A percentile compares a stretch with the other conserved stretches of the same genome.
phyloP scores from a whole-genome alignment of 1,140 invertebrate species.

The Meloidogyne exigua region DNA sequence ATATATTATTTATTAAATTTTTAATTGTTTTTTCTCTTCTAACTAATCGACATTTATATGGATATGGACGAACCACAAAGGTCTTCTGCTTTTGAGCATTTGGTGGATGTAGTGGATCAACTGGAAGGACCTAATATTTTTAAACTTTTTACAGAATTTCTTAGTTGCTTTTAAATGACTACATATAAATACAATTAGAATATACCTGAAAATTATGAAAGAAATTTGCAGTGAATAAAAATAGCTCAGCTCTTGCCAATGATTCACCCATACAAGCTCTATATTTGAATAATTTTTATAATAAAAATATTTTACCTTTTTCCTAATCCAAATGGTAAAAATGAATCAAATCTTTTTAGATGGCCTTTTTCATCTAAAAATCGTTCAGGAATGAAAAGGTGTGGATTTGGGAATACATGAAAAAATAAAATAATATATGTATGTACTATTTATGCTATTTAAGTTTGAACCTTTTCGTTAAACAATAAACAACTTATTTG shows the following conservation, averaged over 20 bases:
- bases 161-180: not conserved
- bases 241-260: slow-evolving; percentile 37
- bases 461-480: slow-evolving; percentile 33
- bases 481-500: slow-evolving; percentile 39
- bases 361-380: slow-evolving; percentile 67
- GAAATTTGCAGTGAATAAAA: slow-evolving; percentile 36
- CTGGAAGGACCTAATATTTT: slow-evolving; percentile 18
- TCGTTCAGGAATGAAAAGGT: slow-evolving; percentile 77
- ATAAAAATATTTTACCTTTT: slow-evolving; percentile 10
- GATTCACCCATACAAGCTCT: slow-evolving; percentile 35
- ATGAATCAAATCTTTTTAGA: slow-evolving; percentile 28
- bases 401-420: slow-evolving; percentile 77
- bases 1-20: no score
- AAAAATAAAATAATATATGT: slow-evolving; percentile 9
- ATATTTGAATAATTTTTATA: not conserved
- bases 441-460: no score
- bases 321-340: slow-evolving; percentile 35
- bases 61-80: slow-evolving; percentile 22
- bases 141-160: not conserved
- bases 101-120: slow-evolving; percentile 32
- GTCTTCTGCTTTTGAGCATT: slow-evolving; percentile 12
- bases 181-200: not conserved
- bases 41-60: slow-evolving; percentile 18
- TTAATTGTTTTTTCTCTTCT: slow-evolving; percentile 11
- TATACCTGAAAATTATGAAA: slow-evolving; percentile 27